Conservation (phyloP, 2,797 vertebrate species). For the Pseudochirops cupreus region DNA sequence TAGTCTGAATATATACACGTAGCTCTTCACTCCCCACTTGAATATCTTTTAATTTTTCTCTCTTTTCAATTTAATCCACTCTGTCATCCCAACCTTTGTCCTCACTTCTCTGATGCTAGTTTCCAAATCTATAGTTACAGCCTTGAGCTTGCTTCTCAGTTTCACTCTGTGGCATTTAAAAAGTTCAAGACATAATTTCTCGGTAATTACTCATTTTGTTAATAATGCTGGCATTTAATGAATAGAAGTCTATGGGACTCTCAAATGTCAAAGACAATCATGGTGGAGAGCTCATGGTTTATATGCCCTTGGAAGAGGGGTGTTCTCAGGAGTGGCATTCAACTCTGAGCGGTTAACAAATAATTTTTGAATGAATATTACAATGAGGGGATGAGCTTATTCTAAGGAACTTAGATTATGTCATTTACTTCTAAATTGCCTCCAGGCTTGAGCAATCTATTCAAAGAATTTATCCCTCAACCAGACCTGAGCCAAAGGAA, state of each 20-base stretch:
- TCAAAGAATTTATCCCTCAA: not conserved
- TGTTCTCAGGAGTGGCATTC: not conserved
- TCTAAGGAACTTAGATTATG: not conserved
- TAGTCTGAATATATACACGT: not conserved
- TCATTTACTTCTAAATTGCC: not conserved
- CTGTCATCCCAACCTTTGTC: not conserved
- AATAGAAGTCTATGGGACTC: not conserved
- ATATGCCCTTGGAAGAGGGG: not conserved
- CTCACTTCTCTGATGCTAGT: not conserved
- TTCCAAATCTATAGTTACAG: not conserved
- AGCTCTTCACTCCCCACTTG: not conserved
- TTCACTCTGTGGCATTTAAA: not conserved
- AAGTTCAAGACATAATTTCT: not conserved
- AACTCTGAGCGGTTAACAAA: not conserved
- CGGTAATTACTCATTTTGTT: not conserved
- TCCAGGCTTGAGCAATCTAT: not conserved
- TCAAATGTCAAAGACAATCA: not conserved
- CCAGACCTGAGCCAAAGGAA: not conserved
- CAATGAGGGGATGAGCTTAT: not conserved
- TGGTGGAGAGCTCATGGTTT: not conserved
- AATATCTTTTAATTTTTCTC: not conserved
- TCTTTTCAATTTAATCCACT: not conserved
- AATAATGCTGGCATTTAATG: not conserved
- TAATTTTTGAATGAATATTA: not conserved
- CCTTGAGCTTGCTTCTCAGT: not conserved